Percentiles rank a stretch among this genome's conserved stretches.
Evolutionary conservation across 2,888 invertebrate species (phyloP).

Genomic region (Catocala nupta): DNA sequence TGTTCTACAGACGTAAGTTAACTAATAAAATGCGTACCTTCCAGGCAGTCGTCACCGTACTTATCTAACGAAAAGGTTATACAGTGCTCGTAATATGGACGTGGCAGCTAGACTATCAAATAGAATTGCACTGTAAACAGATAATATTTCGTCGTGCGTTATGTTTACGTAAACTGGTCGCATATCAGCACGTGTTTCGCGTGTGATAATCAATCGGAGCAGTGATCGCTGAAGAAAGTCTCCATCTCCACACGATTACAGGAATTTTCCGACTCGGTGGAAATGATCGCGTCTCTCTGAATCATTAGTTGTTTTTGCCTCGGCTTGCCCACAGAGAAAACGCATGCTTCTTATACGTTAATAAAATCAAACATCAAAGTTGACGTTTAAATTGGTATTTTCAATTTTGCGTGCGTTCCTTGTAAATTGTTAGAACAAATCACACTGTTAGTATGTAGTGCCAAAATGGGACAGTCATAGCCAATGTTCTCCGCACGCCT

Average conservation of each 20-base stretch:
- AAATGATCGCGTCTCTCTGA: slow-evolving; percentile 81
- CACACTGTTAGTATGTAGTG: slow-evolving; percentile 31
- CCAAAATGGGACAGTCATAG: slow-evolving; percentile 42
- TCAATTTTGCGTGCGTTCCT: slow-evolving; percentile 31
- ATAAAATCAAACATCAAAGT: slow-evolving; percentile 58
- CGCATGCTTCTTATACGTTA: slow-evolving; percentile 51
- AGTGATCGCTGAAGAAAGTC: slow-evolving; percentile 80
- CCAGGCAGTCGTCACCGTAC: slow-evolving; percentile 50
- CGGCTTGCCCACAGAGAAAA: slow-evolving; percentile 70
- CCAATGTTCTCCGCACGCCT: slow-evolving; percentile 26
- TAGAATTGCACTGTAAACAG: slow-evolving; percentile 10
- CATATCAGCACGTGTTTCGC: slow-evolving; percentile 62
- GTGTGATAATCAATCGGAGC: slow-evolving; percentile 66
- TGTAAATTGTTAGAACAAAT: slow-evolving; percentile 36
- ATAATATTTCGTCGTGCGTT: not conserved
- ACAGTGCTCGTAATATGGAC: slow-evolving; percentile 22
- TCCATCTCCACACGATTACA: slow-evolving; percentile 75
- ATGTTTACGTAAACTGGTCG: slow-evolving; percentile 14
- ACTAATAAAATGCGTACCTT: slow-evolving; percentile 59
- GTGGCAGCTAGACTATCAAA: slow-evolving; percentile 21
- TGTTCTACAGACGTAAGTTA: slow-evolving; percentile 65
- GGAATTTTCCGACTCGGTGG: slow-evolving; percentile 86
- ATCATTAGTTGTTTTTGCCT: slow-evolving; percentile 80
- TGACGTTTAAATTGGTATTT: slow-evolving; percentile 46
- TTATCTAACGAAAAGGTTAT: slow-evolving; percentile 49